A percentile compares a stretch with the other conserved stretches of the same genome.
Conservation (phyloP, 1,140 invertebrate species). For the Gryllus bimaculatus region DNA sequence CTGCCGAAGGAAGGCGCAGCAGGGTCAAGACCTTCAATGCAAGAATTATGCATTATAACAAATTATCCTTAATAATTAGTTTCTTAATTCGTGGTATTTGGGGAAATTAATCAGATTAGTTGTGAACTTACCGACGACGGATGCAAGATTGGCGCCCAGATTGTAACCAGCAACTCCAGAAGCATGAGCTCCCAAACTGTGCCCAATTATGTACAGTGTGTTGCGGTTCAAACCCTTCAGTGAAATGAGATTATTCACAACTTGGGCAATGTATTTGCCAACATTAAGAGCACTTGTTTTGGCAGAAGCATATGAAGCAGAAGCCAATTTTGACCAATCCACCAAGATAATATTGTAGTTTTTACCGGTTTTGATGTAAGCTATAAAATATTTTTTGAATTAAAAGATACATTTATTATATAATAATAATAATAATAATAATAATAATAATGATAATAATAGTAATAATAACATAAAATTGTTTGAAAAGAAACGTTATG, state of each 20-base stretch:
- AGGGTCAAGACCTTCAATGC: constrained; percentile 29
- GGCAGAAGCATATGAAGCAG: background rate
- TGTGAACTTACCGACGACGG: background rate
- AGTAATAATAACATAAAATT: too few species aligned
- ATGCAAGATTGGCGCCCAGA: background rate
- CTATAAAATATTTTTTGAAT: background rate
- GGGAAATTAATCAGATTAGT: background rate
- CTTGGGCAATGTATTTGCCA: background rate
- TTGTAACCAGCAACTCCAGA: background rate
- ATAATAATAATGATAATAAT: too few species aligned
- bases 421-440: too few species aligned
- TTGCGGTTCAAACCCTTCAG: background rate
- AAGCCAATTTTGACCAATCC: background rate
- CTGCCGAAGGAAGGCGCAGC: constrained; percentile 26
- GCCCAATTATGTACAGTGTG: background rate
- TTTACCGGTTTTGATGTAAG: background rate
- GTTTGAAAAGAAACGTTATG: too few species aligned
- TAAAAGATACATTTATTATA: too few species aligned
- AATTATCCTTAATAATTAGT: background rate
- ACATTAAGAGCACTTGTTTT: background rate
- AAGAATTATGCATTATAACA: background rate
- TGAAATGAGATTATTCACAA: background rate
- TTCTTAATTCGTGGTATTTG: background rate
- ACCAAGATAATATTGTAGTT: background rate
- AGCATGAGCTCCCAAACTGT: background rate